Evolutionary conservation across 1,140 invertebrate species (phyloP).

Genomic region (Laodelphax striatellus): DNA sequence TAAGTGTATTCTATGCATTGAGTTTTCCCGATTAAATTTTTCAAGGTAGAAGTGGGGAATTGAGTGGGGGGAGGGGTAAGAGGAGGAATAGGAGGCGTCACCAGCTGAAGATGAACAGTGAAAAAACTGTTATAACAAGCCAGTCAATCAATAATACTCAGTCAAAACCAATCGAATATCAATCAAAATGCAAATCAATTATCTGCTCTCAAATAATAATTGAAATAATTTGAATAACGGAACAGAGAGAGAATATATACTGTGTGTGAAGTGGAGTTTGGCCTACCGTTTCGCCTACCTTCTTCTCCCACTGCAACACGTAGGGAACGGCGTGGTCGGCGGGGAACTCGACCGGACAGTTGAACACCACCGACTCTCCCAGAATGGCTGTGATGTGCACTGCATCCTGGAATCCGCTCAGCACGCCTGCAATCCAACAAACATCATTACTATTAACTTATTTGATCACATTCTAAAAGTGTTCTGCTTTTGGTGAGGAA

Average conservation of each 20-base stretch:
- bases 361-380: conserved; percentile 90
- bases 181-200: no score
- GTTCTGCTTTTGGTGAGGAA: no score
- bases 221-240: background rate
- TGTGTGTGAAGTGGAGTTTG: conserved; percentile 15
- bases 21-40: no score
- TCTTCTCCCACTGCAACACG: conserved; percentile 96
- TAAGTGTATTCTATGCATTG: no score
- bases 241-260: conserved; percentile 16
- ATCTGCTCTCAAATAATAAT: background rate
- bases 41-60: no score
- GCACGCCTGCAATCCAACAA: conserved; percentile 24
- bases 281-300: conserved; percentile 86
- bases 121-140: background rate
- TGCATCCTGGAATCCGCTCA: conserved; percentile 66
- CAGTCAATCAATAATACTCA: background rate
- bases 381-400: conserved; percentile 90
- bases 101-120: background rate
- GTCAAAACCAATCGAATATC: no score
- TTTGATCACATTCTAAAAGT: no score
- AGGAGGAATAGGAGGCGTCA: background rate
- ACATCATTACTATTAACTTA: background rate
- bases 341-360: conserved; percentile 91
- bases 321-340: conserved; percentile 88
- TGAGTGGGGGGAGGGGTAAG: no score